Evolutionary conservation across 2,797 vertebrate species (phyloP).

Genomic region (Molossus molossus): DNA sequence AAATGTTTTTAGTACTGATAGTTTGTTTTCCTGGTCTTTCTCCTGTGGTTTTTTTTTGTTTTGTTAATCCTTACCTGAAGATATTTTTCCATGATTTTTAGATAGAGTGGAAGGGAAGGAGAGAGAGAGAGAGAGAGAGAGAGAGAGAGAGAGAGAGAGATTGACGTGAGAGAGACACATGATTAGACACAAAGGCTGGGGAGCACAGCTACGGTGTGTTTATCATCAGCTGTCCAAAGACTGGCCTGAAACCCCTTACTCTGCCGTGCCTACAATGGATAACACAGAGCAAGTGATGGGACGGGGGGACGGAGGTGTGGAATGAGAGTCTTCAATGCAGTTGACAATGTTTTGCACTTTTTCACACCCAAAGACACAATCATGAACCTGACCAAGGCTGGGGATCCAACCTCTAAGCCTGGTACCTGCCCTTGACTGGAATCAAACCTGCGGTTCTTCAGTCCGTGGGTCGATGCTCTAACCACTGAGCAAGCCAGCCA

Average conservation of each 20-base stretch:
- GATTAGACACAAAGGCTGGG: background rate
- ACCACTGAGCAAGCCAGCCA: too few relatives aligned
- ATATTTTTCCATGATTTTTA: too few relatives aligned
- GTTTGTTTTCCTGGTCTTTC: conserved; percentile 10
- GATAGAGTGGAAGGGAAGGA: too few relatives aligned
- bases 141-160: too few relatives aligned
- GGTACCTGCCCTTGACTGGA: too few relatives aligned
- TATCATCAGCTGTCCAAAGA: background rate
- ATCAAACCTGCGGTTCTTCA: too few relatives aligned
- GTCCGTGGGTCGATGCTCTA: too few relatives aligned
- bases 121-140: too few relatives aligned
- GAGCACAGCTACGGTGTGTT: background rate
- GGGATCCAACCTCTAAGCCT: too few relatives aligned
- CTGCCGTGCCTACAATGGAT: background rate
- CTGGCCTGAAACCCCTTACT: background rate
- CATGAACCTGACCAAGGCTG: too few relatives aligned
- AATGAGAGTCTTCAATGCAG: background rate
- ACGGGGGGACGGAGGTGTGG: rapidly evolving
- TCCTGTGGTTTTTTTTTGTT: background rate
- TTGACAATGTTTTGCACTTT: background rate
- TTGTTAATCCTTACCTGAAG: too few relatives aligned
- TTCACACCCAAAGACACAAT: background rate
- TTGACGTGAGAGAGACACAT: too few relatives aligned
- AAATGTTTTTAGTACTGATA: conserved; percentile 33
- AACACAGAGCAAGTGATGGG: background rate